Evolutionary conservation across 2,113 vertebrate species (phyloP), one percentile per base, ranked within the genome.

Genomic region (Spizaetus ornatus): DNA sequence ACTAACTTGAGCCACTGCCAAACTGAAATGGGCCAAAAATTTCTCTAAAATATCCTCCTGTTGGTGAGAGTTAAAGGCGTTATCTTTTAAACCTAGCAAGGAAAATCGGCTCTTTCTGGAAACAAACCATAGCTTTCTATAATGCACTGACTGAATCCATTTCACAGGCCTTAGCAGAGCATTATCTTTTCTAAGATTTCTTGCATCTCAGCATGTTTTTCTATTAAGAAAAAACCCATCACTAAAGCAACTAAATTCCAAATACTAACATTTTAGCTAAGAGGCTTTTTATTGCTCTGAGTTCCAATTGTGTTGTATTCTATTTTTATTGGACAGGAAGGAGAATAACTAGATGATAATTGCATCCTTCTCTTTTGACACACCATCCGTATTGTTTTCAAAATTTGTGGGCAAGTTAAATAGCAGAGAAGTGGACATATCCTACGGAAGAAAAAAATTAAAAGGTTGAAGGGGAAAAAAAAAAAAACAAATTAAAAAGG

Each of bases 51-150:
- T 78, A 61, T 72, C 22, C 80, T 95, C 73, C 43, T 8, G 7
- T 43, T 88, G 62, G 42, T 88, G 72, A 76, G 73, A 89, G 81
- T 50, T 85, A 90, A 93, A 85, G 73, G 40, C 48, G 65, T 86
- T 95, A n/a, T 59, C 72, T 81, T 82, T 76, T 87, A 92, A 93
- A 96, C 55, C 23, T 70, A 86, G 61, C 56, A 92, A 90, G 86
- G 77, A 88, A 96, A 96, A 95, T 69, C 8, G 27, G 56, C 70
- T 80, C 18, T 91, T 89, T 93, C 82, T 95, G 89, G 62, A 70
- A 85, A 79, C 43, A 42, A 63, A 82, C 62, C 66, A 62, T 18
- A 70, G 31, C 66, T 53, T 82, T 79, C 50, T 89, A 27, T 88
- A 96, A 96, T 79, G 59, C 43, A 8, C 71, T 93, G 70, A 8